phyloP scores from a whole-genome alignment of 2,888 invertebrate genomes.

The Adelognathus sp. region DNA sequence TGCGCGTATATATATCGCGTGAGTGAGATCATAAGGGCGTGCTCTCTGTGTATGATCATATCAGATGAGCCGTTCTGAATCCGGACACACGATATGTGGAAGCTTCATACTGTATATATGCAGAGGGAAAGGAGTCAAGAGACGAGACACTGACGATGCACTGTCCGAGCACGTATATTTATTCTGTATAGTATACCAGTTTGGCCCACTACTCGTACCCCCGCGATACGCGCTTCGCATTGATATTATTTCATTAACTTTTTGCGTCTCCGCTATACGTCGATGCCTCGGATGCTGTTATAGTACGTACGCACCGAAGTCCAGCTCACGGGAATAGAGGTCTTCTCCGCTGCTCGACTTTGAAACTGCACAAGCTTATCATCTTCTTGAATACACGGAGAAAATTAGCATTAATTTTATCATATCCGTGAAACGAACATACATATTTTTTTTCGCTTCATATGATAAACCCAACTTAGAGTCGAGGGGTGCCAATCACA shows the following conservation, averaged over 20 bases:
- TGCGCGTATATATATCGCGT: not conserved
- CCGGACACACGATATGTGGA: conserved; percentile 16
- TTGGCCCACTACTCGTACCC: conserved; percentile 78
- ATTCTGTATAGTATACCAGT: conserved; percentile 50
- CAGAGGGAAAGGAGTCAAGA: conserved; percentile 30
- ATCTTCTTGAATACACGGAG: too few relatives aligned
- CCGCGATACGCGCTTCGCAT: conserved; percentile 79
- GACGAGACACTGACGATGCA: conserved; percentile 59
- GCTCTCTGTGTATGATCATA: too few relatives aligned
- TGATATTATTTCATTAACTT: conserved; percentile 80
- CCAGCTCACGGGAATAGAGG: conserved; percentile 16
- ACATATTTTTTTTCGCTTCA: too few relatives aligned
- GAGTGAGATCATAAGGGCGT: too few relatives aligned
- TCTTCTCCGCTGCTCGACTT: conserved; percentile 1
- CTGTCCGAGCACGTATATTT: conserved; percentile 57
- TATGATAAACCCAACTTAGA: too few relatives aligned
- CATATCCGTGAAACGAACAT: too few relatives aligned
- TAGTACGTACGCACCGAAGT: too few relatives aligned
- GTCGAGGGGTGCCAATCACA: too few relatives aligned
- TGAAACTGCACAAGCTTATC: conserved; percentile 5
- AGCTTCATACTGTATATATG: conserved; percentile 2
- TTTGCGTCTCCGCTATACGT: conserved; percentile 66
- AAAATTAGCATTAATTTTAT: too few relatives aligned
- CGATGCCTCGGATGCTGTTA: conserved; percentile 57
- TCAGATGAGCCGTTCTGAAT: too few relatives aligned